phyloP scores from a whole-genome alignment of 2,888 invertebrate species.

The Nymphalis c-album region DNA sequence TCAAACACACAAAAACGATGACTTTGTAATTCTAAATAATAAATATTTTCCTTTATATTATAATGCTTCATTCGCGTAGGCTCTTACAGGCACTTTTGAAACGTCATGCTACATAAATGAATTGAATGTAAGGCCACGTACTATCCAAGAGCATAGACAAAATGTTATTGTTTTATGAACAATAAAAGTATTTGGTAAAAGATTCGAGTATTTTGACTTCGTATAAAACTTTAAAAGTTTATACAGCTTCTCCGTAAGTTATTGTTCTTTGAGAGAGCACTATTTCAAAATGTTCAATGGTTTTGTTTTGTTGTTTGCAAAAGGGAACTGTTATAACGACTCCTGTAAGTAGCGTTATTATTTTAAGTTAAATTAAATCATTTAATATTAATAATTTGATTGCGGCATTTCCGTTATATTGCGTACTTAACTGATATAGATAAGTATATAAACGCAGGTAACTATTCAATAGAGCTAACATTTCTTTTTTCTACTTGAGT shows the following conservation, averaged over 20 bases:
- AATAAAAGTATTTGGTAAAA: constrained; percentile 27
- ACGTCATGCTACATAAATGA: neutral
- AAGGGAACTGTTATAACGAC: constrained; percentile 8
- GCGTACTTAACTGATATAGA: neutral
- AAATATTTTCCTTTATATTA: no score
- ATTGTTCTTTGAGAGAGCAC: constrained; percentile 29
- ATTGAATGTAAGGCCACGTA: neutral
- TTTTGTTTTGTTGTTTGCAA: constrained; percentile 29
- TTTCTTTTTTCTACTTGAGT: constrained; percentile 17
- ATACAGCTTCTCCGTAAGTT: constrained; percentile 28
- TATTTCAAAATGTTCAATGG: constrained; percentile 33
- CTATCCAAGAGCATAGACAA: constrained; percentile 5
- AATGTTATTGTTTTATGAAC: constrained; percentile 20
- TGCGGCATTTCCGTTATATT: no score
- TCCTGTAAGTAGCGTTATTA: constrained; percentile 7
- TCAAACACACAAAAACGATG: no score
- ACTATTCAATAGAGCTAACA: constrained; percentile 11
- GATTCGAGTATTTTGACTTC: constrained; percentile 24
- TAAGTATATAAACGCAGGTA: neutral
- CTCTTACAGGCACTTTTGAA: no score
- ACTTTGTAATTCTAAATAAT: no score
- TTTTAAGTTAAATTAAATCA: neutral
- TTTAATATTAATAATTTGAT: neutral
- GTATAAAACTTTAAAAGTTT: constrained; percentile 28
- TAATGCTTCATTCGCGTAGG: no score